Conservation (phyloP, 2,888 invertebrate species). For the Drosophila imparisetae region DNA sequence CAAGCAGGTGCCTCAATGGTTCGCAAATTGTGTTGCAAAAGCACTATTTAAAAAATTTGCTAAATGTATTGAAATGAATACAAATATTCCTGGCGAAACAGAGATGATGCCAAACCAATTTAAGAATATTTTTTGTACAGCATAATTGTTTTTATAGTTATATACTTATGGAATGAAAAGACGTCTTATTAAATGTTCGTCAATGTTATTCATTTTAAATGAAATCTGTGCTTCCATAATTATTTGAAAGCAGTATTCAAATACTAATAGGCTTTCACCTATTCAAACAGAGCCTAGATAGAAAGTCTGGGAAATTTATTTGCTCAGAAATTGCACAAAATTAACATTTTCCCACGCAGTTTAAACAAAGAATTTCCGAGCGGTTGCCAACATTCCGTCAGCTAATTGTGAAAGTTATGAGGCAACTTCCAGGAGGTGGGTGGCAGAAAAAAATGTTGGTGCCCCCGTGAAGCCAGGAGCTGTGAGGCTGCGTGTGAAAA, state of each 20-base stretch:
- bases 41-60: not conserved
- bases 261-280: not conserved
- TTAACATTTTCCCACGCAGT: constrained; percentile 24
- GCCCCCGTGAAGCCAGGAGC: constrained; percentile 19
- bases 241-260: not conserved
- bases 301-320: constrained; percentile 20
- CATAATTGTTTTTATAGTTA: not conserved
- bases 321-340: constrained; percentile 32
- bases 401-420: constrained; percentile 65
- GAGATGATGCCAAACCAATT: not conserved
- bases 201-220: not conserved
- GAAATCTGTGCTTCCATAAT: not conserved
- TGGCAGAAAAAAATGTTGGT: constrained; percentile 11
- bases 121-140: too few relatives aligned
- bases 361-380: constrained; percentile 31
- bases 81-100: not conserved
- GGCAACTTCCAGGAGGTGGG: constrained; percentile 21
- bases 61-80: not conserved
- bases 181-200: not conserved
- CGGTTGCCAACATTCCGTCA: constrained; percentile 38
- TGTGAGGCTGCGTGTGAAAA: constrained; percentile 22
- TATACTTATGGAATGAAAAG: accelerated
- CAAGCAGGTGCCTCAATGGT: constrained; percentile 28
- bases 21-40: not conserved
- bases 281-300: not conserved